phyloP scores from a whole-genome alignment of 2,888 invertebrate species.

The Acronicta aceris region DNA sequence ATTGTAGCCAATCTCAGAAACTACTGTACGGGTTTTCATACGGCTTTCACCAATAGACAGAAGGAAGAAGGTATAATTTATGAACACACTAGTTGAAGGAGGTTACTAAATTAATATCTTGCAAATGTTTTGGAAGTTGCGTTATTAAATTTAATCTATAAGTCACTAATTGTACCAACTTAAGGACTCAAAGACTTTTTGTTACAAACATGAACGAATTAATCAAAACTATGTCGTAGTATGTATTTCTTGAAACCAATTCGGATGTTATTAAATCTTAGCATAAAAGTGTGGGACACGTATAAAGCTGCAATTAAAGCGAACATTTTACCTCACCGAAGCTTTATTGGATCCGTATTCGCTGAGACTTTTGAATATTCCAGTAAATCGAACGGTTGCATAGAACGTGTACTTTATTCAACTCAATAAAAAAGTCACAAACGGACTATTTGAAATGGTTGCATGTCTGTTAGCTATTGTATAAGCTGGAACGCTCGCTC shows the following conservation, averaged over 20 bases:
- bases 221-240: conserved; percentile 18
- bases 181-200: background rate
- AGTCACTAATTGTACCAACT: too few relatives aligned
- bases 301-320: conserved; percentile 19
- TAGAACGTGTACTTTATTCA: conserved; percentile 13
- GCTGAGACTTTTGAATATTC: conserved; percentile 19
- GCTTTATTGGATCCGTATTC: conserved; percentile 21
- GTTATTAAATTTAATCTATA: too few relatives aligned
- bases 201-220: background rate
- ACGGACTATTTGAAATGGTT: conserved; percentile 29
- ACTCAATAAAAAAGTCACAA: conserved; percentile 36
- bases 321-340: conserved; percentile 30
- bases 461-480: conserved; percentile 46
- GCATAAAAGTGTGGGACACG: conserved; percentile 3
- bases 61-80: too few relatives aligned
- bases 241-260: conserved; percentile 13
- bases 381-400: conserved; percentile 16
- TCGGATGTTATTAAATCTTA: conserved; percentile 23
- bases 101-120: too few relatives aligned
- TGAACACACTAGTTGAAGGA: too few relatives aligned
- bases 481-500: conserved; percentile 32
- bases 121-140: too few relatives aligned
- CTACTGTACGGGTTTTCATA: too few relatives aligned
- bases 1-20: too few relatives aligned
- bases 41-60: too few relatives aligned